Base-by-base conservation (phyloP, 2,888 invertebrate genomes). In the Hyles lineata region DNA sequence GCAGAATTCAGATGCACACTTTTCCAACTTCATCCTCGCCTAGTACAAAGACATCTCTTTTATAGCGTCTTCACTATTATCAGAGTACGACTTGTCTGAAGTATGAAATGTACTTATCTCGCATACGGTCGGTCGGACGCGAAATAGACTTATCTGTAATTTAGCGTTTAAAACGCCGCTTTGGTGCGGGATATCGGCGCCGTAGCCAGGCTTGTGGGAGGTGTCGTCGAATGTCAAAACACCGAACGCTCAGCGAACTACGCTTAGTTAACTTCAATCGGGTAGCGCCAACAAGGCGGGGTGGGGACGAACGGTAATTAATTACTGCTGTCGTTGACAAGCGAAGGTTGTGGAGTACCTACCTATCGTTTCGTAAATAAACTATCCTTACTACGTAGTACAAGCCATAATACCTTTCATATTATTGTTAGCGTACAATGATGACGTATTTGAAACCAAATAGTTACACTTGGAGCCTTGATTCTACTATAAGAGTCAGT, bases 281-380 rank as follows among this genome's bases (percentile, higher is more conserved):
- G 83, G 83, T 78, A 82, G 80, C 77, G 81, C 77, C 76, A 82
- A 76, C 76, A 81, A 78, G 80, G 82, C 81, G 82, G 83, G 83
- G 84, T 82, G 78, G 85, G 55, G 80, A 77, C 84, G 84, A 87
- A 88, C 87, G 84, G 88, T 92, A 92, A 93, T 94, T 93, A 94
- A 94, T 94, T 93, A 92, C 89, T 80, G 85, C 89, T 91, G 90
- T 85, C 87, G 89, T 86, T 89, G 90, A 89, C 92, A 94, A 90
- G 89, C 89, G 86, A 85, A 87, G 85, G 88, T 85, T 87, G 85
- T 81, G 85, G 87, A 86, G 88, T 88, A 90, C 88, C 83, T 84
- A 83, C 80, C 81, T 80, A 86, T 85, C 83, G 82, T 82, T 84
- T 87, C 86, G 87, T 88, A 89, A 90, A 88, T 88, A 90, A 87